phyloP scores from a whole-genome alignment of 2,797 vertebrate species.

The Pangasius mekongensis region DNA sequence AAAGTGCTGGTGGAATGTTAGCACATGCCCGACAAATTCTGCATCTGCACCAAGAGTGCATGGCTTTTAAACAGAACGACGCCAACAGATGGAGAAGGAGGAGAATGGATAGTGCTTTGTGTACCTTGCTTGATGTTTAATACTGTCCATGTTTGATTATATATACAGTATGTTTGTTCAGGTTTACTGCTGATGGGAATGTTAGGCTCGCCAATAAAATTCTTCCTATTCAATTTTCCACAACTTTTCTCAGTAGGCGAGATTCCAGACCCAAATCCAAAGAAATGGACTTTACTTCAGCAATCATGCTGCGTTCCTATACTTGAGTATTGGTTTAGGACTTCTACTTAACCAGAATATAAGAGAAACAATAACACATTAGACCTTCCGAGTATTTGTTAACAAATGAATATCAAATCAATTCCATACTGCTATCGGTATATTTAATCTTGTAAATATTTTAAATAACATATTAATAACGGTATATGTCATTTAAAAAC shows the following conservation, averaged over 20 bases:
- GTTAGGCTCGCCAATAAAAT: background rate
- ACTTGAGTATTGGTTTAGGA: background rate
- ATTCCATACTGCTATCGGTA: background rate
- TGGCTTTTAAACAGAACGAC: background rate
- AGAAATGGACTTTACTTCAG: background rate
- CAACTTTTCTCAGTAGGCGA: background rate
- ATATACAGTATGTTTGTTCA: background rate
- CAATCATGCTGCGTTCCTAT: background rate
- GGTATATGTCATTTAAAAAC: background rate
- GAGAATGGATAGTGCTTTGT: background rate
- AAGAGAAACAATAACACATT: background rate
- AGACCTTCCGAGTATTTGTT: background rate
- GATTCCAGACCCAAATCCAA: background rate
- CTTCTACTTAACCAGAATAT: background rate
- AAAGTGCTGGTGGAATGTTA: conserved; percentile 25
- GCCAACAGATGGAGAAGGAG: conserved; percentile 51
- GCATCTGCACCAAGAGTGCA: conserved; percentile 28
- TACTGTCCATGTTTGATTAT: background rate
- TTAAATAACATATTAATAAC: no score
- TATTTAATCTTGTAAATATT: no score
- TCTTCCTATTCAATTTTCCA: background rate
- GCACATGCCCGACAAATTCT: conserved; percentile 42
- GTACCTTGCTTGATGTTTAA: background rate
- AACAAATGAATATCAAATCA: background rate
- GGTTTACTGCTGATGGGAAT: background rate